phyloP scores from a whole-genome alignment of 2,888 invertebrate species.

The Drosophila paranaensis region DNA sequence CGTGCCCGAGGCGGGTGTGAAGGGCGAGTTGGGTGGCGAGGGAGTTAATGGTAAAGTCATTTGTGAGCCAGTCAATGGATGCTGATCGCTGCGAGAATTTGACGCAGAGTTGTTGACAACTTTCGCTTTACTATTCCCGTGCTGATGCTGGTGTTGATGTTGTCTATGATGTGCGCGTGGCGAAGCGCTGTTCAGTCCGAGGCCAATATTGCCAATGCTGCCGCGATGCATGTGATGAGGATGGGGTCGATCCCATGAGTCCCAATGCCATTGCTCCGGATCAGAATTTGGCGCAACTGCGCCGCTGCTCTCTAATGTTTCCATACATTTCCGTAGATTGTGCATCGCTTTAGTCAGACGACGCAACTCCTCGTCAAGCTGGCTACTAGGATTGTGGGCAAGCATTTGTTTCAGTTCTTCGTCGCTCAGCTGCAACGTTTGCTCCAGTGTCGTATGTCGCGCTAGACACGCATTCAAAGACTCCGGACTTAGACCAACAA shows the following conservation, averaged over 20 bases:
- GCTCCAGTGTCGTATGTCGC: constrained; percentile 91
- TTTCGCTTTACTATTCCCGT: constrained; percentile 37
- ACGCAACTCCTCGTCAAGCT: constrained; percentile 92
- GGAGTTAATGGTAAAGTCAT: constrained; percentile 83
- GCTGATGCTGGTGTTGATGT: constrained; percentile 35
- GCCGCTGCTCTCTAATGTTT: constrained; percentile 60
- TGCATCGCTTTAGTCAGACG: constrained; percentile 93
- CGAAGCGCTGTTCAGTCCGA: constrained; percentile 71
- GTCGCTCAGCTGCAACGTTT: constrained; percentile 93
- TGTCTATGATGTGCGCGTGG: constrained; percentile 80
- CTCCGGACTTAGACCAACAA: constrained; percentile 88
- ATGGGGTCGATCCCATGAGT: constrained; percentile 93
- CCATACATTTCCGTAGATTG: constrained; percentile 91
- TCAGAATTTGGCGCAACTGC: constrained; percentile 41
- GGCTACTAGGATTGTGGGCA: constrained; percentile 77
- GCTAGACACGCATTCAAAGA: constrained; percentile 87
- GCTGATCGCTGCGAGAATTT: constrained; percentile 50
- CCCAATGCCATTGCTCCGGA: constrained; percentile 91
- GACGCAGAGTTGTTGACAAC: constrained; percentile 15
- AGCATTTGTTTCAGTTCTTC: constrained; percentile 91
- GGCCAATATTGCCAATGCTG: constrained; percentile 82
- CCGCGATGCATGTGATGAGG: constrained; percentile 79
- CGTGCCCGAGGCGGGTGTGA: constrained; percentile 64
- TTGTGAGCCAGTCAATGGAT: constrained; percentile 66
- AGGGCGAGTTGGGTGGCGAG: constrained; percentile 84